A percentile compares a stretch with the other conserved stretches of the same genome.
Evolutionary conservation across 1,140 invertebrate genomes (phyloP).

Genomic region (Mycetomoellerius zeteki): DNA sequence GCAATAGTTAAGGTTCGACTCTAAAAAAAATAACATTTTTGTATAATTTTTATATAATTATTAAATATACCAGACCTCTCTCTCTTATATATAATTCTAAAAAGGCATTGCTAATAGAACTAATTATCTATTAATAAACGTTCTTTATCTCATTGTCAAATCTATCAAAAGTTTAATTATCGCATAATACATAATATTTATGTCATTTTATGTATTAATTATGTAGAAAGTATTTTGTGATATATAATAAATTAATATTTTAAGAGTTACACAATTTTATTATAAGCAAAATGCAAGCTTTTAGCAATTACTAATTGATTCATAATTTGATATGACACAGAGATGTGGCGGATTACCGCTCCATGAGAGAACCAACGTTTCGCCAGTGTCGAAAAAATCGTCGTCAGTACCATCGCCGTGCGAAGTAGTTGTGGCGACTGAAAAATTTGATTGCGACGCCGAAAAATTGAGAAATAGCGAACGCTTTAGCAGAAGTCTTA

Average conservation of each 20-base stretch:
- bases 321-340: conserved; percentile 68
- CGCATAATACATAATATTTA: conserved; percentile 54
- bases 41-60: not conserved
- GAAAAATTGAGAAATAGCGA: conserved; percentile 87
- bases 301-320: not conserved
- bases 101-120: not conserved
- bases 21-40: not conserved
- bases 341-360: conserved; percentile 83
- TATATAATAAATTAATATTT: conserved; percentile 5
- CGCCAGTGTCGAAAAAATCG: conserved; percentile 81
- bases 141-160: not conserved
- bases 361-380: conserved; percentile 84
- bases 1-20: not conserved
- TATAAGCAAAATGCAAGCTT: not conserved
- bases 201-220: not conserved
- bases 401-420: conserved; percentile 81
- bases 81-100: not conserved
- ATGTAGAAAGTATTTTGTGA: not conserved
- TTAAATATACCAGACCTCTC: not conserved
- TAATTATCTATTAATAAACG: not conserved
- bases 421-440: conserved; percentile 80
- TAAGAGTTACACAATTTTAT: conserved; percentile 9
- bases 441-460: conserved; percentile 86
- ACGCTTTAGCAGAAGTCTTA: conserved; percentile 87
- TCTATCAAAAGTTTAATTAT: not conserved